A percentile compares a stretch with the other conserved stretches of the same genome.
Conservation (phyloP, 2,888 invertebrate genomes). For the Ormyrus pomaceus region DNA sequence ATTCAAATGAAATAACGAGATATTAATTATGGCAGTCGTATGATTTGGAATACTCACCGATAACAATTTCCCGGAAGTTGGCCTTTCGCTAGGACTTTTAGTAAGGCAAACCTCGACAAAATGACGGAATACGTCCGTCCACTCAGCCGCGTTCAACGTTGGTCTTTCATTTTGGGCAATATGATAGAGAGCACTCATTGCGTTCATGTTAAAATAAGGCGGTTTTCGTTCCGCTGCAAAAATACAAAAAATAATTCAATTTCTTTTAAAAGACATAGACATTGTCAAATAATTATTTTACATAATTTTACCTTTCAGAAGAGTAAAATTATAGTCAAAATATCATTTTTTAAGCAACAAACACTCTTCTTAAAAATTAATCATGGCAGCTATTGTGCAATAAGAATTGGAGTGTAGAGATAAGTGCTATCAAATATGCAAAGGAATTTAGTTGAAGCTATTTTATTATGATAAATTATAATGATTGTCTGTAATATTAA, state of each 20-base stretch:
- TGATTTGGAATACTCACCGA: constrained; percentile 74
- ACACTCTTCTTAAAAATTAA: not conserved
- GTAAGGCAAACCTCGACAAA: constrained; percentile 97
- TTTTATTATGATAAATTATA: constrained; percentile 25
- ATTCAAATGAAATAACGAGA: constrained; percentile 31
- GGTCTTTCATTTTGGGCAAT: constrained; percentile 99
- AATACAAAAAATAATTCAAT: no score
- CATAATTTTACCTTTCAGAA: not conserved
- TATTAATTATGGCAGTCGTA: constrained; percentile 45
- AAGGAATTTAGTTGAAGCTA: constrained; percentile 29
- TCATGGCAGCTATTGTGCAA: constrained; percentile 1
- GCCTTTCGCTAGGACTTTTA: constrained; percentile 94
- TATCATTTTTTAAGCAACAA: no score
- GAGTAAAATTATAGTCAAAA: not conserved
- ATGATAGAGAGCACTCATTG: constrained; percentile 99
- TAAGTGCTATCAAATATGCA: constrained; percentile 30
- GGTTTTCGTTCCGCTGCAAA: constrained; percentile 95
- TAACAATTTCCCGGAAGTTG: constrained; percentile 90
- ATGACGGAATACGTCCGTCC: constrained; percentile 93
- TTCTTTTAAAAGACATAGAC: no score
- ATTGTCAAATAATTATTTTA: no score
- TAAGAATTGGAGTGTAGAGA: constrained; percentile 23
- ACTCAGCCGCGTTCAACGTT: constrained; percentile 89
- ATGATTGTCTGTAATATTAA: not conserved
- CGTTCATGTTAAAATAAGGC: constrained; percentile 99